phyloP scores from a whole-genome alignment of 1,140 invertebrate genomes.

The Zaprionus kolodkinae region DNA sequence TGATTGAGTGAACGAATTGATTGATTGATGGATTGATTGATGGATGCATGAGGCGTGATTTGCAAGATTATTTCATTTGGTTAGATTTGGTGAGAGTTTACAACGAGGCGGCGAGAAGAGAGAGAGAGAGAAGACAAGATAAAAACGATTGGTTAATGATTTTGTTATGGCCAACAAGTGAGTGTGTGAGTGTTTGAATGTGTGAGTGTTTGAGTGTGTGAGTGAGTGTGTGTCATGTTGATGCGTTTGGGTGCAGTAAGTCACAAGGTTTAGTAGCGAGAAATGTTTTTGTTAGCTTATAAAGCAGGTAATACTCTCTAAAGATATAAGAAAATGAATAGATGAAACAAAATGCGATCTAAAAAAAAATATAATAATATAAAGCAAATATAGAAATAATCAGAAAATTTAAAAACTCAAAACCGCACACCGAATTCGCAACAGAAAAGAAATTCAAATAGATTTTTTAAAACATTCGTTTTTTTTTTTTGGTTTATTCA shows the following conservation, averaged over 20 bases:
- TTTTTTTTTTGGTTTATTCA: slow-evolving; percentile 70
- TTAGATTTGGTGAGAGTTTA: slow-evolving; percentile 62
- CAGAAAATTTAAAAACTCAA: slow-evolving; percentile 6
- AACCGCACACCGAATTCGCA: slow-evolving; percentile 60
- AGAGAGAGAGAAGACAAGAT: slow-evolving; percentile 80
- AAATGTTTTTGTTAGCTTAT: not conserved
- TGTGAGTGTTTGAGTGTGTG: slow-evolving; percentile 15
- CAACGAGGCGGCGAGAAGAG: slow-evolving; percentile 69
- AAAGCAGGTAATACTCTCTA: not conserved
- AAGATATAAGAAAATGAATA: not conserved
- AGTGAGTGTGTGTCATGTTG: slow-evolving; percentile 9
- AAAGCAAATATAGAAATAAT: not conserved
- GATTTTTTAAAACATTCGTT: slow-evolving; percentile 20
- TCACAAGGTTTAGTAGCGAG: slow-evolving; percentile 8
- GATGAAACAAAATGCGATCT: not conserved
- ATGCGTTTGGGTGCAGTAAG: slow-evolving; percentile 24
- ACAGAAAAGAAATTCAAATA: slow-evolving; percentile 48
- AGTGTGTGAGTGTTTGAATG: not conserved
- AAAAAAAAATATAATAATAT: not conserved
- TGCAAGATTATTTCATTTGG: slow-evolving; percentile 41
- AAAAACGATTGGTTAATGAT: slow-evolving; percentile 76
- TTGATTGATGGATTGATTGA: slow-evolving; percentile 32
- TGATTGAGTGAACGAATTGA: slow-evolving; percentile 31
- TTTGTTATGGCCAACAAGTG: slow-evolving; percentile 48
- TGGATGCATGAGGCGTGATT: slow-evolving; percentile 37